phyloP scores from a whole-genome alignment of 2,888 invertebrate genomes.

The Brassicogethes aeneus region DNA sequence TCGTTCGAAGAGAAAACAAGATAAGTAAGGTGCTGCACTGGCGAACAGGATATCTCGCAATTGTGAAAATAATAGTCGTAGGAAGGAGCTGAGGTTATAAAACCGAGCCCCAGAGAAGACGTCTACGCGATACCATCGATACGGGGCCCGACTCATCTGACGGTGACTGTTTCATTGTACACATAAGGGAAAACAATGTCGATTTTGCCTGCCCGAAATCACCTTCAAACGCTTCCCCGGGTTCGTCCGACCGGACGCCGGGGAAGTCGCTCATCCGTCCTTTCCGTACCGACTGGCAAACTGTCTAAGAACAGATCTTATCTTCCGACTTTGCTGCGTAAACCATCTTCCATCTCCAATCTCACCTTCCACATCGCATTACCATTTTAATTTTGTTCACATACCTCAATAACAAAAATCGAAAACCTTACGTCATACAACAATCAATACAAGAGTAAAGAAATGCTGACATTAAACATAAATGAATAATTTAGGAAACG shows the following conservation, averaged over 20 bases:
- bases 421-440: too few relatives aligned
- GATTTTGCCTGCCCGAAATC: constrained; percentile 32
- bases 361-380: too few relatives aligned
- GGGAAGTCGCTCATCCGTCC: constrained; percentile 34
- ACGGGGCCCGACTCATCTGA: constrained; percentile 26
- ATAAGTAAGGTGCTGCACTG: constrained; percentile 36
- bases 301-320: constrained; percentile 23
- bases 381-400: too few relatives aligned
- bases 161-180: constrained; percentile 18
- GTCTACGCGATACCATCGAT: constrained; percentile 38
- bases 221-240: constrained; percentile 36
- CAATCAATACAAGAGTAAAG: too few relatives aligned
- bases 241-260: constrained; percentile 36
- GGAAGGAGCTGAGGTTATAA: constrained; percentile 34
- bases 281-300: too few relatives aligned
- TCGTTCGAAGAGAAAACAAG: constrained; percentile 32
- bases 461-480: too few relatives aligned
- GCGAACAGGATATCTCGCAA: constrained; percentile 35
- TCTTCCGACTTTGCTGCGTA: constrained; percentile 15
- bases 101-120: constrained; percentile 29
- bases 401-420: too few relatives aligned
- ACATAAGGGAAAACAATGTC: constrained; percentile 38
- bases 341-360: constrained; percentile 4
- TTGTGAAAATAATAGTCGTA: constrained; percentile 37
- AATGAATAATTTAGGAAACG: too few relatives aligned